phyloP scores from a whole-genome alignment of 2,888 invertebrate genomes.

The Nomada ferruginata region DNA sequence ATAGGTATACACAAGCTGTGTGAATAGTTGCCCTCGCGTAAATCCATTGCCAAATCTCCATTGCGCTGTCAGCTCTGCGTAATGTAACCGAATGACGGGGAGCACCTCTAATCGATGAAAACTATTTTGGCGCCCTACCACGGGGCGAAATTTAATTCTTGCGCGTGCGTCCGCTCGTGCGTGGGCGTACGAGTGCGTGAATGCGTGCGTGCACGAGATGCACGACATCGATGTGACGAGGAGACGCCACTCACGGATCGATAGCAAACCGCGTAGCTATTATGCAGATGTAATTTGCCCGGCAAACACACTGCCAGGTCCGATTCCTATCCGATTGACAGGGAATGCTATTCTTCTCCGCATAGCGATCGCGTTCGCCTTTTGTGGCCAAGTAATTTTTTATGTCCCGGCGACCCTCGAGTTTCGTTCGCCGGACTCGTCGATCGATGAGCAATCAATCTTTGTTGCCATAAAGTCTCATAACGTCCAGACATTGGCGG shows the following conservation, averaged over 20 bases:
- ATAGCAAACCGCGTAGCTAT: constrained; percentile 78
- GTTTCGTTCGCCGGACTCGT: constrained; percentile 14
- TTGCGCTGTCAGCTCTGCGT: constrained; percentile 49
- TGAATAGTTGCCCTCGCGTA: constrained; percentile 45
- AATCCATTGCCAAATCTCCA: constrained; percentile 60
- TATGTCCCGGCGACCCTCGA: neutral
- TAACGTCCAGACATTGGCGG: constrained; percentile 13
- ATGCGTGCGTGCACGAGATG: constrained; percentile 64
- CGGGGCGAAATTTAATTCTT: constrained; percentile 69
- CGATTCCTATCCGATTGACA: constrained; percentile 75
- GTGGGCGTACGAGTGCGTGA: constrained; percentile 43
- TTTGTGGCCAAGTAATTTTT: constrained; percentile 33
- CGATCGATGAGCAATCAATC: constrained; percentile 69
- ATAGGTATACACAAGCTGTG: neutral
- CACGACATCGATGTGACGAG: constrained; percentile 74
- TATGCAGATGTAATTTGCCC: constrained; percentile 82
- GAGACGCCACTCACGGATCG: constrained; percentile 78
- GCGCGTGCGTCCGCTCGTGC: constrained; percentile 48
- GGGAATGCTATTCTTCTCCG: constrained; percentile 70
- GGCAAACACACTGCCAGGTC: constrained; percentile 76
- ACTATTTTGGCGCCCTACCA: constrained; percentile 65
- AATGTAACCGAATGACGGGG: constrained; percentile 54
- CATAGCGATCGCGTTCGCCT: constrained; percentile 51
- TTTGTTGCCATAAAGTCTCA: constrained; percentile 37
- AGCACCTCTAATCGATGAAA: constrained; percentile 69